Evolutionary conservation across 2,797 vertebrate genomes (phyloP).

Genomic region (Meda fulgida): DNA sequence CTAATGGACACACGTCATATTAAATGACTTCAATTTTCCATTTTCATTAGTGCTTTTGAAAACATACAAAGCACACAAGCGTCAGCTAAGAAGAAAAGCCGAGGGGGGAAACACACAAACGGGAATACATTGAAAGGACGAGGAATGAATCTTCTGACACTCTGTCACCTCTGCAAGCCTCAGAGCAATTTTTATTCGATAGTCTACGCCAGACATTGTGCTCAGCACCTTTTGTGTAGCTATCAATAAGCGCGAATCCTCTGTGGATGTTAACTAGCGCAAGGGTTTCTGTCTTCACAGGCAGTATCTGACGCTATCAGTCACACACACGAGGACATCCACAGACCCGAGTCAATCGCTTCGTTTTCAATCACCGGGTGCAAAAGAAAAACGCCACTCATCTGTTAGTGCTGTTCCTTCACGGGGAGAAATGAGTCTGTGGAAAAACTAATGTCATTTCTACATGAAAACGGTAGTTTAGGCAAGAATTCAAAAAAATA

Average conservation of each 20-base stretch:
- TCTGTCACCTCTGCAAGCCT: conserved; percentile 28
- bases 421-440: too few relatives aligned
- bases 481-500: too few relatives aligned
- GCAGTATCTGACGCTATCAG: conserved; percentile 63
- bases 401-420: conserved; percentile 46
- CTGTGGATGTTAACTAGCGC: conserved; percentile 64
- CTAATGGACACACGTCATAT: neutral
- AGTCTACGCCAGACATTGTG: conserved; percentile 38
- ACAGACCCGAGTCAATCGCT: conserved; percentile 66
- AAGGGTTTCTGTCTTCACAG: conserved; percentile 52
- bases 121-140: neutral
- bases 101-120: neutral
- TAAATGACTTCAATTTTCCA: neutral
- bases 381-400: conserved; percentile 44
- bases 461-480: too few relatives aligned
- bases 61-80: neutral
- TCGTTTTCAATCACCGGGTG: conserved; percentile 29
- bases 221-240: conserved; percentile 34
- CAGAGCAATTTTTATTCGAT: conserved; percentile 29
- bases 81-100: neutral
- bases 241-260: conserved; percentile 57
- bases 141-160: conserved; percentile 12
- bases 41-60: conserved; percentile 13
- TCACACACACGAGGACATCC: conserved; percentile 61
- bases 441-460: too few relatives aligned